These are phyloP conservation scores for Syngnathus rostellatus DNA, from an alignment of 2,797 vertebrate species.

Conservation along the genomic window DNA sequence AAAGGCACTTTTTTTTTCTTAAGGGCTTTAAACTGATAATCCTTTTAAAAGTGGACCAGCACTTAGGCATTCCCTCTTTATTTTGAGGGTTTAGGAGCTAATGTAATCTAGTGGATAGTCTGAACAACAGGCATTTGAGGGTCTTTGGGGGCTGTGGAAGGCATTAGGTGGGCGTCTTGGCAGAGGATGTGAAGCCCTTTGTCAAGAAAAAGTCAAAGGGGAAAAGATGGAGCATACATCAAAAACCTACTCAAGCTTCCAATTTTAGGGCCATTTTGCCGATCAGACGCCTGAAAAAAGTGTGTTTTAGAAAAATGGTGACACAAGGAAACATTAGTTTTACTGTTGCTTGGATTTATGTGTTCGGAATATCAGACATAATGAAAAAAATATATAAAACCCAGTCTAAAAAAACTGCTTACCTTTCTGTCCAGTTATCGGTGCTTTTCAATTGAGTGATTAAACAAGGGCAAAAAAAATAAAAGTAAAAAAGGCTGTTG, in stretches of 20 bases:
- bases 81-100: slow-evolving; percentile 31
- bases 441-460: not conserved
- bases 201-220: not conserved
- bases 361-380: not conserved
- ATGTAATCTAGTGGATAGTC: slow-evolving; percentile 38
- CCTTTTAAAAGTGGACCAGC: slow-evolving; percentile 50
- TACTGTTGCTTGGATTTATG: not conserved
- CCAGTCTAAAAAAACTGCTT: not conserved
- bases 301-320: not conserved
- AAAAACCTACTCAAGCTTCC: not conserved
- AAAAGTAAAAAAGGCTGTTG: not conserved
- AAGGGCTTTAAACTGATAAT: slow-evolving; percentile 45
- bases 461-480: not conserved
- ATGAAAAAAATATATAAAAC: not conserved
- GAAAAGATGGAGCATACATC: not conserved
- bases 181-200: not conserved
- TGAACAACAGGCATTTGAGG: slow-evolving; percentile 12
- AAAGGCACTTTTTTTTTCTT: slow-evolving; percentile 45
- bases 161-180: not conserved
- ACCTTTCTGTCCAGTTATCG: not conserved
- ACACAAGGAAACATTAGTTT: not conserved
- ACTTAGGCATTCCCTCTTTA: slow-evolving; percentile 30
- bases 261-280: not conserved
- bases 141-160: slow-evolving; percentile 2
- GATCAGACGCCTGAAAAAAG: not conserved